Evolutionary conservation across 2,797 vertebrate genomes (phyloP), one percentile per base, ranked within the genome.

Genomic region (Furcifer pardalis): DNA sequence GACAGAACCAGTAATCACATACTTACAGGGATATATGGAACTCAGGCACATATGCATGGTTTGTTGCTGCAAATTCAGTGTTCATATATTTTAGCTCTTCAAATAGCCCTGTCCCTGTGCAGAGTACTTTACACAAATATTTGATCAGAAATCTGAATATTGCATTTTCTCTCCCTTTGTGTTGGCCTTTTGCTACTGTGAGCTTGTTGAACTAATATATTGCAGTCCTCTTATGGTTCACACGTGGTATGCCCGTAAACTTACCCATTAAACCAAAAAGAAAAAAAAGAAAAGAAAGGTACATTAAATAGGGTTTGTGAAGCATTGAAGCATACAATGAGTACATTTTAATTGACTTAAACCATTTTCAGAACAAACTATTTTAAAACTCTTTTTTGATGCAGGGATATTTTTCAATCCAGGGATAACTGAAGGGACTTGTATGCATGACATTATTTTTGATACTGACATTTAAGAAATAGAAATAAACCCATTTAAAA

Each of bases 401-500:
- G 65, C 46, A 81, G 88, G 84, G 92, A 83, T 77, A 40, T 92
- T 93, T 94, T 83, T 89, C 78, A 86, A 88, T 86, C 85, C 32
- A 69, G 85, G 75, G 62, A 84, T 59, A 86, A 90, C 89, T 95
- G 94, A 96, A 95, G 95, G 90, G 93, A 87, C 88, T 69, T 90
- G 85, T 94, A 73, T 93, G 92, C 92, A 79, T 96, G 95, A 94
- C 91, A 94, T 96, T 96, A 94, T 96, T 96, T 42, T 95, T 95
- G 94, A 95, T 96, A 95, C 96, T 95, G 95, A 95, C 93, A 96
- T 95, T 96, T 96, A 96, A 96, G 95, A 95, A 96, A 95, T 96
- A 96, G 96, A 83, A 96, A 95, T 95, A 96, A 96, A 96, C 94
- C 94, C 94, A 95, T 94, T 96, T 96, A 95, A 96, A 96, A 95